Conservation (phyloP, 2,113 vertebrate genomes). For the Camelus bactrianus region DNA sequence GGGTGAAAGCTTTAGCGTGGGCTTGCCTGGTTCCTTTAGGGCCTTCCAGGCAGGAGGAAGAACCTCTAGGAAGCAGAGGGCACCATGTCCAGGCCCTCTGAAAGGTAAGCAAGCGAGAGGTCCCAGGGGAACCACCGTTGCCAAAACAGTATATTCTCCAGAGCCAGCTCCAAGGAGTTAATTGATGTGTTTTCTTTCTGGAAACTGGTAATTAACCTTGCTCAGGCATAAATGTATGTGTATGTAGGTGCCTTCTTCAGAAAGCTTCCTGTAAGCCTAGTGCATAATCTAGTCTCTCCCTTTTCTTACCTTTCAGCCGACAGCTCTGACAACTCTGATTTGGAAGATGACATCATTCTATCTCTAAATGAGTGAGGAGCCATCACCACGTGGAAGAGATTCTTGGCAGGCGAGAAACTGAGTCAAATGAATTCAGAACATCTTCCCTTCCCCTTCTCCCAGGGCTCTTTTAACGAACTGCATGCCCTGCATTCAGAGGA, state of each 20-base stretch:
- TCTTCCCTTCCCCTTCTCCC: slow-evolving; percentile 73
- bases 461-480: slow-evolving; percentile 78
- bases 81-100: neutral
- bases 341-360: slow-evolving; percentile 99
- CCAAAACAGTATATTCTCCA: slow-evolving; percentile 47
- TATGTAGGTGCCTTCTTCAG: neutral
- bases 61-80: neutral
- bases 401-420: slow-evolving; percentile 83
- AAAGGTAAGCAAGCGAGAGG: slow-evolving; percentile 21
- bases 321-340: slow-evolving; percentile 97
- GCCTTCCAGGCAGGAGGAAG: slow-evolving; percentile 20
- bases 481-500: slow-evolving; percentile 76
- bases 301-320: slow-evolving; percentile 90
- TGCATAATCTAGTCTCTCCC: slow-evolving; percentile 73
- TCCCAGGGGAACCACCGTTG: slow-evolving; percentile 38
- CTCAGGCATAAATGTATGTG: neutral
- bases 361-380: slow-evolving; percentile 91
- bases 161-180: slow-evolving; percentile 69
- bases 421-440: slow-evolving; percentile 79
- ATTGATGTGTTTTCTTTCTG: slow-evolving; percentile 73
- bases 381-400: slow-evolving; percentile 66
- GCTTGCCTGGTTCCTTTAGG: neutral
- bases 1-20: neutral
- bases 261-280: neutral
- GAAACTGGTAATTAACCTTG: slow-evolving; percentile 57